Conservation (phyloP, 2,797 vertebrate species). For the Crocidura indochinensis region DNA sequence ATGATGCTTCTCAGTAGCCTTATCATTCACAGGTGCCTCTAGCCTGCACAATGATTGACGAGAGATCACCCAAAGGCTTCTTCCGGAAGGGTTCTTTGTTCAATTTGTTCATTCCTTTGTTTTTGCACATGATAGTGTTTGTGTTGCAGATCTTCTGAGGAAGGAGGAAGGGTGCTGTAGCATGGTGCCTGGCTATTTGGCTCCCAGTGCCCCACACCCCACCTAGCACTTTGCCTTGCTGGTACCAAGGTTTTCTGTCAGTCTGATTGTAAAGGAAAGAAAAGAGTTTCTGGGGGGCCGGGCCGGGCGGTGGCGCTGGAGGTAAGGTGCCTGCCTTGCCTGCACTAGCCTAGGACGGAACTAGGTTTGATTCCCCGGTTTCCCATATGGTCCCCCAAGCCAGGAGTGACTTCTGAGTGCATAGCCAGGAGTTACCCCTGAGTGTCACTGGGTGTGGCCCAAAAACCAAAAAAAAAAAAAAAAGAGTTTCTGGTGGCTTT, state of each 20-base stretch:
- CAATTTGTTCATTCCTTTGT: slow-evolving; percentile 42
- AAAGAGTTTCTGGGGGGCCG: slow-evolving; percentile 51
- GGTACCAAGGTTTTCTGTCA: slow-evolving; percentile 60
- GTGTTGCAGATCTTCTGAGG: slow-evolving; percentile 52
- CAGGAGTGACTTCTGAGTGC: too few relatives aligned
- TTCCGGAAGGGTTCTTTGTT: slow-evolving; percentile 66
- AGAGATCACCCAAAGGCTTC: slow-evolving; percentile 89
- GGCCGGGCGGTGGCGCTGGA: too few relatives aligned
- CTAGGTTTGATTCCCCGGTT: too few relatives aligned
- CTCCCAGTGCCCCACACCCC: neutral
- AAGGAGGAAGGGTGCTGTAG: neutral
- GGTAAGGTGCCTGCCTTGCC: too few relatives aligned
- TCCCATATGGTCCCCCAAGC: too few relatives aligned
- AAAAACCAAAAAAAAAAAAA: too few relatives aligned
- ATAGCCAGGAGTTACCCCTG: too few relatives aligned
- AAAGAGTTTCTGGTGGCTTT: slow-evolving; percentile 55
- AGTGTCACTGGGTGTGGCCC: too few relatives aligned
- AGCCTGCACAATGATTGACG: slow-evolving; percentile 87
- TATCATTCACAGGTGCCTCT: slow-evolving; percentile 92
- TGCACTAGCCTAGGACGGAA: too few relatives aligned
- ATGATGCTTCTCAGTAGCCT: slow-evolving; percentile 88
- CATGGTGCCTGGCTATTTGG: slow-evolving; percentile 28
- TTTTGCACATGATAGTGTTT: slow-evolving; percentile 77
- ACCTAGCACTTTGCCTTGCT: slow-evolving; percentile 10
- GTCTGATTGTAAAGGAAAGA: slow-evolving; percentile 15